Evolutionary conservation across 23 tunicate genomes (phyloP).

Genomic region (Clavelina lepadiformis): DNA sequence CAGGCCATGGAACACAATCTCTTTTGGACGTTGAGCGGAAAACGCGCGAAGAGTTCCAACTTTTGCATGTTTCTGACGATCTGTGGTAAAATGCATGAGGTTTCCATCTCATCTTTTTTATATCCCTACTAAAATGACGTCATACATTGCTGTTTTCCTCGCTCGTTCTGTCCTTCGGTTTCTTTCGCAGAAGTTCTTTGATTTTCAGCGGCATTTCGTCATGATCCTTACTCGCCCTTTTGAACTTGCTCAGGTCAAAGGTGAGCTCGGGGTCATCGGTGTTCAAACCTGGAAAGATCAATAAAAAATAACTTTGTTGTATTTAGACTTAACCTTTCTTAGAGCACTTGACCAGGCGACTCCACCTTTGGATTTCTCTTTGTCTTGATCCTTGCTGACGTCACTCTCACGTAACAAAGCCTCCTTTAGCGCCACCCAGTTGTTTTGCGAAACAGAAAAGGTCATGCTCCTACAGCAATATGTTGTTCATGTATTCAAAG

Average conservation of each 20-base stretch:
- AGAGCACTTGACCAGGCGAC: too few relatives aligned
- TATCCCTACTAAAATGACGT: background rate
- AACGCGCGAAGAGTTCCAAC: constrained; percentile 82
- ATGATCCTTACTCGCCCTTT: constrained; percentile 60
- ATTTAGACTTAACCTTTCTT: too few relatives aligned
- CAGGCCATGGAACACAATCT: constrained; percentile 63
- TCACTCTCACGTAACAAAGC: constrained; percentile 79
- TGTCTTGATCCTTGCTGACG: constrained; percentile 79
- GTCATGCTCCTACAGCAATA: constrained; percentile 46
- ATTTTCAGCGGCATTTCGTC: constrained; percentile 90
- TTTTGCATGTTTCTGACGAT: constrained; percentile 86
- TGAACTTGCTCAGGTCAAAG: constrained; percentile 78
- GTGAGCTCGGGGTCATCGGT: constrained; percentile 84
- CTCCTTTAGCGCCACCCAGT: constrained; percentile 92
- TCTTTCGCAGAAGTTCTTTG: constrained; percentile 69
- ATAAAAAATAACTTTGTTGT: too few relatives aligned
- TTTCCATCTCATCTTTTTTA: background rate
- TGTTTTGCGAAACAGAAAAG: constrained; percentile 76
- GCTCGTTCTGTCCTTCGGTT: constrained; percentile 39
- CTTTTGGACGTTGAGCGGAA: constrained; percentile 65
- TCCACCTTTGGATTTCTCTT: constrained; percentile 42
- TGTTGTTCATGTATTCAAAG: background rate
- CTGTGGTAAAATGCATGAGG: constrained; percentile 18
- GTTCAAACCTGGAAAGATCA: constrained; percentile 23
- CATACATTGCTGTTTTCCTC: constrained; percentile 80